Evolutionary conservation across 2,113 vertebrate species (phyloP).

Genomic region (Geococcyx californianus): DNA sequence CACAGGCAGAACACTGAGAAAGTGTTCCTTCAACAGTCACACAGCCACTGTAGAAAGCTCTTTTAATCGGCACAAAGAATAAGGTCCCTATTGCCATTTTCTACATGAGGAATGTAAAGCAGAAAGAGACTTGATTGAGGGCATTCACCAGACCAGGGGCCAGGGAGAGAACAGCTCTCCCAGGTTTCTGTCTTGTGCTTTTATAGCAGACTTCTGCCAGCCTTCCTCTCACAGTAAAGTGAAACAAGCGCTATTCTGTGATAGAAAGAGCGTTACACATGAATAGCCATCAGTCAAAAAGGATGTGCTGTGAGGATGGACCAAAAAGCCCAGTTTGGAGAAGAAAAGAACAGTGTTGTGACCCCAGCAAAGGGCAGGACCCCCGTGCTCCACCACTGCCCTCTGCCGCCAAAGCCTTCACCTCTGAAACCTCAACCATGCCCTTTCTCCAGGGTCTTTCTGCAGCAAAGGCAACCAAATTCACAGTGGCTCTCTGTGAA

Average conservation of each 20-base stretch:
- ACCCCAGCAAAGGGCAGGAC: conserved; percentile 28
- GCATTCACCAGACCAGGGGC: background rate
- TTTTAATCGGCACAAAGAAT: background rate
- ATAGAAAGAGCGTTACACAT: background rate
- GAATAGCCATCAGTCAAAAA: conserved; percentile 29
- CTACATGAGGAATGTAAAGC: background rate
- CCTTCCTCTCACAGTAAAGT: background rate
- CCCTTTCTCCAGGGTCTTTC: background rate
- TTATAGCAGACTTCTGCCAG: background rate
- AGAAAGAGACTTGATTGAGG: background rate
- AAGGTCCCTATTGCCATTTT: background rate
- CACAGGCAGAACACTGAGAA: background rate
- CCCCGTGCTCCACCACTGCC: background rate
- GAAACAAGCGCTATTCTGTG: background rate
- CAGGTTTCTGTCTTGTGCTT: background rate
- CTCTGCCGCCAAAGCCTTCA: background rate
- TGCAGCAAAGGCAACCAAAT: background rate
- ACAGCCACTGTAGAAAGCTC: background rate
- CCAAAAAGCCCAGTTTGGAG: background rate
- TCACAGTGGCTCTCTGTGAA: background rate
- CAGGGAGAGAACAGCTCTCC: background rate
- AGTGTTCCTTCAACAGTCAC: background rate
- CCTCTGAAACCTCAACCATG: background rate
- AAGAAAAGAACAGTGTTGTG: conserved; percentile 14
- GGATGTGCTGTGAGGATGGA: background rate